Base-by-base conservation (phyloP, 1,140 invertebrate species). In the Orius insidiosus region DNA sequence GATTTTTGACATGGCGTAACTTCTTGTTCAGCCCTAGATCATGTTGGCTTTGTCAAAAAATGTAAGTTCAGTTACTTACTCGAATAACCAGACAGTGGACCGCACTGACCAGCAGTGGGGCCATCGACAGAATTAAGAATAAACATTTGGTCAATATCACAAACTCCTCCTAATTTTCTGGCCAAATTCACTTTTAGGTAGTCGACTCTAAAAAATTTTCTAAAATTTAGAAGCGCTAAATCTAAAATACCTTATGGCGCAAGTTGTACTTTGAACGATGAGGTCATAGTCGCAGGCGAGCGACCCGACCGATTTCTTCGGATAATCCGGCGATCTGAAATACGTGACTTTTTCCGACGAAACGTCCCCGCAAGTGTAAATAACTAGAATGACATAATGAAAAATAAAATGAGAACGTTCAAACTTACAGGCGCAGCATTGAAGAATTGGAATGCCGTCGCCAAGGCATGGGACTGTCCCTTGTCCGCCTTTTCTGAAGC, bases 91-190 rank as follows among this genome's bases (percentile, higher is more conserved):
- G 55, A 56, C 0, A 63, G 51, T 34, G 60, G 56, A 19, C 62
- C 62, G 51, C 62, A 63, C 39, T 60, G 54, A 1, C 59, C 59
- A 35, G 59, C 57, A 0, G 62, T 61, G 1, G 62, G 58, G 5
- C 62, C 62, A 49, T 63, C 62, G 6, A 60, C 49, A 3, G 61
- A 62, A 50, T 63, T 63, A 14, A 63, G 52, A 40, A 63, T 59
- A 33, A 60, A 59, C 6, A 63, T 48, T 46, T 63, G 61, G 48
- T 63, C 62, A 16, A 63, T 58, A 44, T 63, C 59, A 45, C 62
- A 63, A 7, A 61, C 51, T 14, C 62, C 62, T 32, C 60, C 62
- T 13, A 63, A 49, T 41, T 60, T 62, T 11, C 57, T 46, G 1
- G 60, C 61, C 9, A 61, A 52, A 38, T 61, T 59, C 24, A 62